Conservation (phyloP, 2,797 vertebrate genomes). For the Premnoplex brunnescens region DNA sequence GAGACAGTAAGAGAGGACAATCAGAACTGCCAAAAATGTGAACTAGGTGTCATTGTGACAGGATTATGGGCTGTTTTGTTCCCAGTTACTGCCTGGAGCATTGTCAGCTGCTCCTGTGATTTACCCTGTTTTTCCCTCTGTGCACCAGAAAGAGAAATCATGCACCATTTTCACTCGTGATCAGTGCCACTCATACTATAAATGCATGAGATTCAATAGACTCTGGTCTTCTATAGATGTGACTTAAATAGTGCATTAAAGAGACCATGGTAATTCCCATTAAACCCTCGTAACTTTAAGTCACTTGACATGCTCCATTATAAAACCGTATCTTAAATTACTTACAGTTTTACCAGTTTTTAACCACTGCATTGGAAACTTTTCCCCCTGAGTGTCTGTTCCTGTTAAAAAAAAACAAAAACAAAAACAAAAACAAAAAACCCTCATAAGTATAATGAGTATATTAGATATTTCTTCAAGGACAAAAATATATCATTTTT, state of each 20-base stretch:
- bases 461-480: background rate
- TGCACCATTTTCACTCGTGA: background rate
- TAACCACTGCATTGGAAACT: background rate
- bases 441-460: fast-evolving
- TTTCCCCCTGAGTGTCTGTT: background rate
- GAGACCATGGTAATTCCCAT: background rate
- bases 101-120: background rate
- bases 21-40: background rate
- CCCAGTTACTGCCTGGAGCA: background rate
- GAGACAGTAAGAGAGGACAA: background rate
- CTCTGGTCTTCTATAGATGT: background rate
- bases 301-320: background rate
- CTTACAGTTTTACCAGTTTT: background rate
- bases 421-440: too few relatives aligned
- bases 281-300: background rate
- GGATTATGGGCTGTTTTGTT: background rate
- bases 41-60: background rate
- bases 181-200: background rate
- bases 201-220: background rate
- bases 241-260: background rate
- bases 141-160: background rate
- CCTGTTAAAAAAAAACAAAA: background rate
- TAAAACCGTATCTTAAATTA: background rate
- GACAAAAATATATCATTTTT: background rate
- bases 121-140: background rate